A percentile compares a stretch with the other conserved stretches of the same genome.
phyloP scores from a whole-genome alignment of 2,888 invertebrate species.

The Yponomeuta evonymella region DNA sequence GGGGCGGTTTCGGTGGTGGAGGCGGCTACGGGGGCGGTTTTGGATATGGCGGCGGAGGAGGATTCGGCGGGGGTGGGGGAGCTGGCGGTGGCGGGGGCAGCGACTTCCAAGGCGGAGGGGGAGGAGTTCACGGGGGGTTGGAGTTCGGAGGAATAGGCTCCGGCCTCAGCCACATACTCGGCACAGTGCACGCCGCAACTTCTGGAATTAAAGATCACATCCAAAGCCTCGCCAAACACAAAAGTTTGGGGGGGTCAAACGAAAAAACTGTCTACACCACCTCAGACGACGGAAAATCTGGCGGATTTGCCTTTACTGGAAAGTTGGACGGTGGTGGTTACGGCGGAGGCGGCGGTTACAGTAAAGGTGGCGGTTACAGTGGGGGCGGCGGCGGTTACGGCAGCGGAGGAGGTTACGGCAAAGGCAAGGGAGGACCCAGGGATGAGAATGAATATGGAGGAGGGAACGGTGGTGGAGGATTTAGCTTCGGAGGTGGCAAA shows the following conservation, averaged over 20 bases:
- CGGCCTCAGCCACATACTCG: constrained; percentile 28
- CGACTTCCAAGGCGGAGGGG: constrained; percentile 15
- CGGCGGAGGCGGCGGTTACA: constrained; percentile 57
- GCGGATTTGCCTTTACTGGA: constrained; percentile 63
- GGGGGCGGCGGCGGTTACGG: constrained; percentile 29
- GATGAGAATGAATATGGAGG: constrained; percentile 30
- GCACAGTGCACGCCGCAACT: constrained; percentile 26
- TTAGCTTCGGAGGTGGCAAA: constrained; percentile 32
- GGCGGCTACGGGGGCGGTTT: constrained; percentile 19
- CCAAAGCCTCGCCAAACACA: constrained; percentile 23
- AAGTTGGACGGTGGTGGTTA: constrained; percentile 49
- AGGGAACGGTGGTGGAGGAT: constrained; percentile 26
- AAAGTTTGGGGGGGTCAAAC: constrained; percentile 26
- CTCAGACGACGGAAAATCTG: constrained; percentile 62
- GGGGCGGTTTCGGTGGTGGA: constrained; percentile 7
- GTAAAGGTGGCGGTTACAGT: constrained; percentile 43
- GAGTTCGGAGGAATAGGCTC: constrained; percentile 24
- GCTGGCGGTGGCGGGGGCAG: constrained; percentile 18
- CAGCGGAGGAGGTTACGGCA: constrained; percentile 25
- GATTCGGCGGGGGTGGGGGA: constrained; percentile 22
- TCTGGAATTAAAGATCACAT: constrained; percentile 20
- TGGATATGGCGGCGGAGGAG: constrained; percentile 17
- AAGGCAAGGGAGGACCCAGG: constrained; percentile 35
- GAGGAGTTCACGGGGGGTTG: constrained; percentile 24
- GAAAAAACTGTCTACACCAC: constrained; percentile 51